phyloP scores from a whole-genome alignment of 2,113 vertebrate species.

The Otus sunia region DNA sequence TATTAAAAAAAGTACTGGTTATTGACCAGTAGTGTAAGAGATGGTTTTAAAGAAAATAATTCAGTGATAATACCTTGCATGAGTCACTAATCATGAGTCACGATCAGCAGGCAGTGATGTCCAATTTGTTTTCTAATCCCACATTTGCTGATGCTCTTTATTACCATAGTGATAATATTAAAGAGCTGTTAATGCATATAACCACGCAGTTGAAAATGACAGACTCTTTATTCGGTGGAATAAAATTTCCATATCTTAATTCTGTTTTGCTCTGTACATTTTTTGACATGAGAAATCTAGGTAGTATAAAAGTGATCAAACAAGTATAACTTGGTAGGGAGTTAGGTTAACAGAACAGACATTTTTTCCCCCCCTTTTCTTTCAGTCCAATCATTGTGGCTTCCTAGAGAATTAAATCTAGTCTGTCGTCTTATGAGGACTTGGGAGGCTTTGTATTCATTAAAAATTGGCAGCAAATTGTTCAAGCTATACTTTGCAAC shows the following conservation, averaged over 20 bases:
- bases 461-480: neutral
- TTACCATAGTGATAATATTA: constrained; percentile 60
- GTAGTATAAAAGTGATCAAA: neutral
- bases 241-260: constrained; percentile 55
- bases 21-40: neutral
- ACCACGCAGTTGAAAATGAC: neutral
- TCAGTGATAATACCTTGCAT: constrained; percentile 6
- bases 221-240: neutral
- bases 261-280: neutral
- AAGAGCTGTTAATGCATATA: constrained; percentile 20
- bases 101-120: constrained; percentile 36
- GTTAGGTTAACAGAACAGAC: neutral
- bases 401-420: neutral
- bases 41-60: constrained; percentile 3
- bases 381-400: neutral
- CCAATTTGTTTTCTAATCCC: constrained; percentile 49
- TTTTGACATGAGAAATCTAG: neutral
- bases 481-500: neutral
- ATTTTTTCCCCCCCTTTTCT: neutral
- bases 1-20: neutral
- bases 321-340: neutral
- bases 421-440: neutral
- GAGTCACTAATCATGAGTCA: constrained; percentile 59
- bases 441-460: neutral
- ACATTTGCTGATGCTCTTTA: constrained; percentile 7